Evolutionary conservation across 2,888 invertebrate genomes (phyloP).

Genomic region (Ceriagrion tenellum): DNA sequence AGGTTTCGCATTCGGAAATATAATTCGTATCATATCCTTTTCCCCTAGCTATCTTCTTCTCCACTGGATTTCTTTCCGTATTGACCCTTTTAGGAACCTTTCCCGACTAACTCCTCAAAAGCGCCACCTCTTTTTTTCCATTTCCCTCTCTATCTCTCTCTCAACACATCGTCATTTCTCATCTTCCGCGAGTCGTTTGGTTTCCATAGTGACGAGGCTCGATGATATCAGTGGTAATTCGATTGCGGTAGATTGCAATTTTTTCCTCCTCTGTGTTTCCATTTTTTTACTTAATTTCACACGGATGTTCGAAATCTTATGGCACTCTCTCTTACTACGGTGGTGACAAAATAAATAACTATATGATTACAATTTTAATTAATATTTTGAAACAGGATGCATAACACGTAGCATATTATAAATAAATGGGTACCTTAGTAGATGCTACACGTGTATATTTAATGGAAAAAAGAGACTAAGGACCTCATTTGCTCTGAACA

Average conservation of each 20-base stretch:
- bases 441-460: too few relatives aligned
- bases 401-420: too few relatives aligned
- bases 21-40: not conserved
- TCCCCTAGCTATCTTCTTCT: not conserved
- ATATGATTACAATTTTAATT: too few relatives aligned
- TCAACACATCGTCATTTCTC: not conserved
- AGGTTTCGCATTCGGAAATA: not conserved
- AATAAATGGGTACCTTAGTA: too few relatives aligned
- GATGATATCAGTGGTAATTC: not conserved
- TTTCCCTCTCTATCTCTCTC: not conserved
- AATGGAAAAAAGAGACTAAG: too few relatives aligned
- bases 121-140: not conserved
- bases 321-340: not conserved
- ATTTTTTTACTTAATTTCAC: too few relatives aligned
- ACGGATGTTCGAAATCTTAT: too few relatives aligned
- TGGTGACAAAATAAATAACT: too few relatives aligned
- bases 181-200: not conserved
- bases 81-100: not conserved
- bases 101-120: not conserved
- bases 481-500: too few relatives aligned
- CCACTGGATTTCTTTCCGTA: not conserved
- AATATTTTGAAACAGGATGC: too few relatives aligned
- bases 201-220: slow-evolving; percentile 4
- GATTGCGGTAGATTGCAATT: not conserved
- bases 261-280: not conserved